Evolutionary conservation across 2,888 invertebrate genomes (phyloP).

Genomic region (Drosophila tanythrix): DNA sequence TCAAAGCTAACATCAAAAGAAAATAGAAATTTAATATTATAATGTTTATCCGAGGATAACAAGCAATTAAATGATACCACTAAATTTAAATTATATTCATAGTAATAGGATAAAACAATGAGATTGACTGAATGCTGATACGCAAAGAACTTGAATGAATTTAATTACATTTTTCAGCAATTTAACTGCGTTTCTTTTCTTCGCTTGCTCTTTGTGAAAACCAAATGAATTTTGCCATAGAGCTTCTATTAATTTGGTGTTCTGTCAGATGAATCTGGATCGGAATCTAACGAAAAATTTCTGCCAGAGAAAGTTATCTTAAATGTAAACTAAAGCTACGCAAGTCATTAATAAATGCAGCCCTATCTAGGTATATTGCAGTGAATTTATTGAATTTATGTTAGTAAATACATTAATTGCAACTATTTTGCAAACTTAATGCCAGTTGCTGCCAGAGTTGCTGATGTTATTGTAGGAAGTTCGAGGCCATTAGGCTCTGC

Average conservation of each 20-base stretch:
- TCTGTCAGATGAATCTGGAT: background rate
- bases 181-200: too few species aligned
- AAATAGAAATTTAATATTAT: background rate
- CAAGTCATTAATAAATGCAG: constrained; percentile 5
- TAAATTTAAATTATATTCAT: background rate
- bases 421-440: constrained; percentile 9
- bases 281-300: background rate
- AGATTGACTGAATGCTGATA: too few species aligned
- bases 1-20: background rate
- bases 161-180: too few species aligned
- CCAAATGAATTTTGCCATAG: background rate
- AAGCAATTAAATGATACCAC: background rate
- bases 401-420: constrained; percentile 24
- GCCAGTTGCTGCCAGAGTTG: constrained; percentile 9
- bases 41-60: background rate
- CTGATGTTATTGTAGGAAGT: constrained; percentile 47
- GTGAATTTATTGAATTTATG: constrained; percentile 22
- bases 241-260: background rate
- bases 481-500: constrained; percentile 42
- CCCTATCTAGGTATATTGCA: too few species aligned
- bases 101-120: too few species aligned
- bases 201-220: background rate
- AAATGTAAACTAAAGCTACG: background rate
- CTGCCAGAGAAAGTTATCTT: background rate
- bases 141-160: too few species aligned